Percentiles rank a stretch among this genome's conserved stretches.
phyloP scores from a whole-genome alignment of 2,113 vertebrate species.

The Burhinus oedicnemus region DNA sequence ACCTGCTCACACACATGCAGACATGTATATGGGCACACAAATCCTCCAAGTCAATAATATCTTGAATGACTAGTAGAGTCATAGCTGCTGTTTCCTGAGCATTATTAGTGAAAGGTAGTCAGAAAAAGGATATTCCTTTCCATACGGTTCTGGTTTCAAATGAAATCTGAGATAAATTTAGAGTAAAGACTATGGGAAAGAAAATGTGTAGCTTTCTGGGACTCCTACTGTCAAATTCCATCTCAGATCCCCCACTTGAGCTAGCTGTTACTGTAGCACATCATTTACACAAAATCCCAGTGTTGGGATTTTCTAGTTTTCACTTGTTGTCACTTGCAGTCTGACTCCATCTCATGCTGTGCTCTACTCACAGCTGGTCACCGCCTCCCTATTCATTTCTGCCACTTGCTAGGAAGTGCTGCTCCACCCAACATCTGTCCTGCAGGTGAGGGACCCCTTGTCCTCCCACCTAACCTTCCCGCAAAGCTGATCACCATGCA shows the following conservation, averaged over 20 bases:
- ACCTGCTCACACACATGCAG: not conserved
- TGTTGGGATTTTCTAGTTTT: not conserved
- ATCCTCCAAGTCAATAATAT: not conserved
- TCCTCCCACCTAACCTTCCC: not conserved
- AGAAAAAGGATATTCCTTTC: not conserved
- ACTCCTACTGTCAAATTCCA: not conserved
- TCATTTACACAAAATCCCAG: not conserved
- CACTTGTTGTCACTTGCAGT: not conserved
- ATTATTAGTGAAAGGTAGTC: not conserved
- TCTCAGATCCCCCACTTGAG: not conserved
- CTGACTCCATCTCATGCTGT: not conserved
- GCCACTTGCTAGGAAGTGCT: not conserved
- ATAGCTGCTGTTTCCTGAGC: not conserved
- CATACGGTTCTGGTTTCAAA: not conserved
- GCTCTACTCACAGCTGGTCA: not conserved
- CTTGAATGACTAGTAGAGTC: not conserved
- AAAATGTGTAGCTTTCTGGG: not conserved
- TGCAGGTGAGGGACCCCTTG: not conserved
- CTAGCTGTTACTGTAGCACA: not conserved
- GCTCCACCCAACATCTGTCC: not conserved
- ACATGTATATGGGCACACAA: not conserved
- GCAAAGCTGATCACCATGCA: accelerated
- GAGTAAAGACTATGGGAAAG: not conserved
- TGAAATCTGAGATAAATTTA: not conserved
- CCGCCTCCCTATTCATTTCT: not conserved